Conservation (phyloP, 2,888 invertebrate species). For the Hyalella azteca region DNA sequence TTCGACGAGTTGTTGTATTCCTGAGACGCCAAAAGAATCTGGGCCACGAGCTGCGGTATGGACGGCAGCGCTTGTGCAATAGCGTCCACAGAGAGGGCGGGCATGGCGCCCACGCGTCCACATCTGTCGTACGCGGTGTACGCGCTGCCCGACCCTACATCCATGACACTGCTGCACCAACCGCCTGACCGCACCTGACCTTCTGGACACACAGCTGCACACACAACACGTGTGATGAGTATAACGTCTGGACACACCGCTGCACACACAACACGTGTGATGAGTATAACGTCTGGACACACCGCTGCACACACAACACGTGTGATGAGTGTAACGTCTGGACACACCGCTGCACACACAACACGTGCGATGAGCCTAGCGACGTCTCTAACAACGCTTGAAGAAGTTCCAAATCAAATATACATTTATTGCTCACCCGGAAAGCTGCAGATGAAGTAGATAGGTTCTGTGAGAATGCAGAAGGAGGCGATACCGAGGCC, state of each 20-base stretch:
- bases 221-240: no score
- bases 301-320: no score
- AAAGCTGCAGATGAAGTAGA: constrained; percentile 10
- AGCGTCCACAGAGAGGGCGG: neutral
- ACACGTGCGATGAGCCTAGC: no score
- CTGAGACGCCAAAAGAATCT: neutral
- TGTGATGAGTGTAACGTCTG: no score
- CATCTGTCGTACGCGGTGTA: neutral
- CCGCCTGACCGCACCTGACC: constrained; percentile 14
- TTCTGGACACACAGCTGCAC: neutral
- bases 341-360: no score
- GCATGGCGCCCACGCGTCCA: neutral
- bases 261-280: no score
- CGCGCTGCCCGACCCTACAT: neutral
- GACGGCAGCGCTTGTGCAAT: neutral
- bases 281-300: no score
- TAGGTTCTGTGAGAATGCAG: neutral
- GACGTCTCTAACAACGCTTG: no score
- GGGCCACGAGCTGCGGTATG: neutral
- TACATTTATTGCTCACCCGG: neutral
- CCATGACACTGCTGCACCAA: neutral
- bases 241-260: no score
- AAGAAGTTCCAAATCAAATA: no score
- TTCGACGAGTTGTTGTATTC: neutral
- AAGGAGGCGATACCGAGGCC: neutral